These are phyloP conservation scores for Platysternon megacephalum DNA, from an alignment of 2,113 vertebrate genomes.

Conservation along the genomic window DNA sequence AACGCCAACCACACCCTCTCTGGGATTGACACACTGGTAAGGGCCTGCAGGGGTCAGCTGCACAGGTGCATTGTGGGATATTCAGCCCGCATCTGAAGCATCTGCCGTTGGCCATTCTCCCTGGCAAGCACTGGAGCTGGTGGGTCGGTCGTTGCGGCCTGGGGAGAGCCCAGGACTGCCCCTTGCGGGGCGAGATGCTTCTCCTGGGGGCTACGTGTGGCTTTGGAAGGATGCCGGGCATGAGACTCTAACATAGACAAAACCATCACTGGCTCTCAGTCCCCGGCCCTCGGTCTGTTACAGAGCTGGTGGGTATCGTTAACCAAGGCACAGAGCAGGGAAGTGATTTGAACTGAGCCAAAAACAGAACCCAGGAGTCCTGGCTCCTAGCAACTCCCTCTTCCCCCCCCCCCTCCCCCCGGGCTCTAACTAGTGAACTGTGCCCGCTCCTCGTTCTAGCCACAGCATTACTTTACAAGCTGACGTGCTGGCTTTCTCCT, in stretches of 20 bases:
- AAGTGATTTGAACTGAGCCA: not conserved
- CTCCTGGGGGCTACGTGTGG: no score
- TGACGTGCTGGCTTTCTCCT: not conserved
- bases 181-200: no score
- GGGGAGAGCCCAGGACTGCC: not conserved
- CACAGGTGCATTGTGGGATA: not conserved
- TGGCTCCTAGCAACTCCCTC: no score
- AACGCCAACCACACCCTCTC: slow-evolving; percentile 93
- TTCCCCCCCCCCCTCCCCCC: no score
- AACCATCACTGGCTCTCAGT: no score
- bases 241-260: not conserved
- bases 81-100: not conserved
- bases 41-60: not conserved
- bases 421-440: not conserved
- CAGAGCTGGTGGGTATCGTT: not conserved
- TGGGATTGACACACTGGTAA: slow-evolving; percentile 91
- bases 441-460: not conserved
- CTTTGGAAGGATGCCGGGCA: not conserved
- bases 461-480: not conserved
- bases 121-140: no score
- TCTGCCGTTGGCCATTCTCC: no score
- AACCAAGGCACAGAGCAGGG: not conserved
- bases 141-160: not conserved
- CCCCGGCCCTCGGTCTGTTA: not conserved
- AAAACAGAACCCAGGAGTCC: not conserved